A percentile compares a stretch with the other conserved stretches of the same genome.
Evolutionary conservation across 2,888 invertebrate species (phyloP).

Genomic region (Anaspis maculata): DNA sequence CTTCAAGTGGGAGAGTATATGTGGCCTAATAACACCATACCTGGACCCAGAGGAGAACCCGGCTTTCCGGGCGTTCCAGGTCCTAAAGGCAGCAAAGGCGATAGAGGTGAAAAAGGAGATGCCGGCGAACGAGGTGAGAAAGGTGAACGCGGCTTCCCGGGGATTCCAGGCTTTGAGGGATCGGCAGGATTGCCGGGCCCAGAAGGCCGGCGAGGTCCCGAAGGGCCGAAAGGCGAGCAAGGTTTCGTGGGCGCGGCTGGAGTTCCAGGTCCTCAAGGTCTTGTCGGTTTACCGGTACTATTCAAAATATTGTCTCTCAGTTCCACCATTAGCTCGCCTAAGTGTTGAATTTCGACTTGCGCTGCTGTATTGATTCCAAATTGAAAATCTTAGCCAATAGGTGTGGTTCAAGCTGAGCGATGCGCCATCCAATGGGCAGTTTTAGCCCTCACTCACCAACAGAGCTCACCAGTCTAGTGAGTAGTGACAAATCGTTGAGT

Average conservation of each 20-base stretch:
- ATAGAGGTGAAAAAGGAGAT: constrained; percentile 22
- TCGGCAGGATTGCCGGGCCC: constrained; percentile 33
- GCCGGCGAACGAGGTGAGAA: constrained; percentile 33
- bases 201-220: constrained; percentile 44
- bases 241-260: constrained; percentile 38
- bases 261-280: constrained; percentile 33
- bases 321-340: not conserved
- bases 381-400: too few relatives aligned
- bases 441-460: too few relatives aligned
- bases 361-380: too few relatives aligned
- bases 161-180: constrained; percentile 31
- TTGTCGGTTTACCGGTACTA: constrained; percentile 30
- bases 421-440: too few relatives aligned
- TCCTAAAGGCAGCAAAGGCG: constrained; percentile 33
- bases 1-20: constrained; percentile 12
- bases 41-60: constrained; percentile 21
- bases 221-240: constrained; percentile 32
- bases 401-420: too few relatives aligned
- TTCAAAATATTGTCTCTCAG: not conserved
- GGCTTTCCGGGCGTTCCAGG: constrained; percentile 39
- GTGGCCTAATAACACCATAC: constrained; percentile 17
- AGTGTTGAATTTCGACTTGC: too few relatives aligned
- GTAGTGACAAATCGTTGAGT: too few relatives aligned
- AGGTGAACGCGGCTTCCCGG: constrained; percentile 17
- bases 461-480: too few relatives aligned